A percentile compares a stretch with the other conserved stretches of the same genome.
phyloP scores from a whole-genome alignment of 1,140 invertebrate genomes.

The Helicoverpa zea region DNA sequence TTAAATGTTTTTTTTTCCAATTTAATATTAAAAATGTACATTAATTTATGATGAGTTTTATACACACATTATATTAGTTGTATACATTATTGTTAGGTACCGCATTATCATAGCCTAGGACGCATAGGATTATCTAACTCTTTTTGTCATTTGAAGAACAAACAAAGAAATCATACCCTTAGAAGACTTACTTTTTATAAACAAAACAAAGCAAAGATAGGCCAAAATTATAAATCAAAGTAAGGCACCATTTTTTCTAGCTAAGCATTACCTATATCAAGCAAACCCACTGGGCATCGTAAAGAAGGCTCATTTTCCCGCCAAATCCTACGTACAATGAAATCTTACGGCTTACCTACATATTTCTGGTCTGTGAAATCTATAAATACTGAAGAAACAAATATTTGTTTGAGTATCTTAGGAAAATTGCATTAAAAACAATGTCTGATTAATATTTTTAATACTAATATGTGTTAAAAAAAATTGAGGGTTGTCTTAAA shows the following conservation, averaged over 20 bases:
- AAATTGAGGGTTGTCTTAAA: no score
- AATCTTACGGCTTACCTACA: conserved; percentile 29
- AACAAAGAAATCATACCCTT: no score
- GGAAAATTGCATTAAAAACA: not conserved
- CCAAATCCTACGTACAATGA: not conserved
- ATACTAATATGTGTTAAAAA: no score
- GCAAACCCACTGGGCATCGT: conserved; percentile 10
- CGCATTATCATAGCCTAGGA: no score
- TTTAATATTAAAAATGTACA: no score
- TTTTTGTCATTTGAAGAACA: no score
- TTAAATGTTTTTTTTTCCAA: no score
- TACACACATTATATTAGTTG: no score
- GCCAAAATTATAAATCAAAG: conserved; percentile 16
- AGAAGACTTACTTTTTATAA: not conserved
- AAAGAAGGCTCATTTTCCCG: conserved; percentile 21
- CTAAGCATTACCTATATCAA: not conserved
- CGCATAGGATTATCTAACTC: no score
- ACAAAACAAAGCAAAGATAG: not conserved
- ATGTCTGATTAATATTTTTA: no score
- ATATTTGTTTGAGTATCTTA: not conserved
- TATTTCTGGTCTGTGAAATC: conserved; percentile 28
- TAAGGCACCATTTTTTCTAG: conserved; percentile 1
- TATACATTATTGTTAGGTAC: no score
- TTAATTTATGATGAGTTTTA: no score
- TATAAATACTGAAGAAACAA: not conserved